Base-by-base conservation (phyloP, 2,888 invertebrate species). In the Gastrophysa polygoni region DNA sequence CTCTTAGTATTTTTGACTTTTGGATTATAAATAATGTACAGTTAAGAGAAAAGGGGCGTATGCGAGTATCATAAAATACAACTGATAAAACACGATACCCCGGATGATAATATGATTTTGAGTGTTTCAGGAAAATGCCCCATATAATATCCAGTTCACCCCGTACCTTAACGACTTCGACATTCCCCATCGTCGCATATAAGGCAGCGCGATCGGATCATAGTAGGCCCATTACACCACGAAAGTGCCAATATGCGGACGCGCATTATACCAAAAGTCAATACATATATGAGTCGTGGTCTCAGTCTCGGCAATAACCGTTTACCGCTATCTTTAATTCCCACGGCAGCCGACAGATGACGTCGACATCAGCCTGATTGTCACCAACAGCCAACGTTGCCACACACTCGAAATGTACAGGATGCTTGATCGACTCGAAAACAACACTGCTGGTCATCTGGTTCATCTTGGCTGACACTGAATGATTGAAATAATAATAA, bases 261-360 rank as follows among this genome's bases (percentile, higher is more conserved):
- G 72, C 71, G 75, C 78, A 80, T 80, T 79, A 79, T 77, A 75
- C 78, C 79, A 77, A 79, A 79, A 79, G 78, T 78, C 80, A 78
- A 80, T 80, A 80, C 78, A 74, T 71, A 70, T 74, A 72, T 70
- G 70, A 72, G 68, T 63, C 63, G 65, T 65, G 63, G 65, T 61
- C 62, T 67, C 49, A 63, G 63, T 61, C n/a, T 52, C 60, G 55
- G 78, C 78, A 78, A 80, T 80, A 79, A 78, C 78, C 78, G 77
- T 79, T 80, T 79, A 78, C 78, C 77, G 77, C 77, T 78, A 79
- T 78, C 78, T 77, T 76, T 71, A 75, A 79, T 80, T 80, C 80
- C 78, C 79, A 76, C 74, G 71, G 70, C 75, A 74, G 74, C 73
- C 73, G 73, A 74, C 73, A 75, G 77, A 77, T 77, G 78, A 77